A percentile compares a stretch with the other conserved stretches of the same genome.
These are phyloP conservation scores for Leucoptera coffeella DNA, from an alignment of 2,888 invertebrate genomes.

Conservation along the genomic window DNA sequence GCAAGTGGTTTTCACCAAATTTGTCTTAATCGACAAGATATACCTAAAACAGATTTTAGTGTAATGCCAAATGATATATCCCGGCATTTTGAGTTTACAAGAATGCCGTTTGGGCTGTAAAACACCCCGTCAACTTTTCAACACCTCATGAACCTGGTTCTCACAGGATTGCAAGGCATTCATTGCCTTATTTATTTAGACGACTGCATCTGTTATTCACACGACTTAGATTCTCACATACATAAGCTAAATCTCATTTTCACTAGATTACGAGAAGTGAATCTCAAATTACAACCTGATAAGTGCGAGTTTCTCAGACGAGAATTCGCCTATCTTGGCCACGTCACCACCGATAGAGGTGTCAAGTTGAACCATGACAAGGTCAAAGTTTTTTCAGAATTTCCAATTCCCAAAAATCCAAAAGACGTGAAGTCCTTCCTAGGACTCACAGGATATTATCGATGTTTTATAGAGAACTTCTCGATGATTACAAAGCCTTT, in stretches of 20 bases:
- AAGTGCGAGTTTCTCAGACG: too few species aligned
- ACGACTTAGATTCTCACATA: too few species aligned
- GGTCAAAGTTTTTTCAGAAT: slow-evolving; percentile 10
- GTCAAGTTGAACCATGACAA: slow-evolving; percentile 14
- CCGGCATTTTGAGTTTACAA: not conserved
- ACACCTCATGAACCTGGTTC: not conserved
- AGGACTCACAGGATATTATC: slow-evolving; percentile 12
- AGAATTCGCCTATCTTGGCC: not conserved
- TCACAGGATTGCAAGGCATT: too few species aligned
- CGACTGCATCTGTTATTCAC: too few species aligned
- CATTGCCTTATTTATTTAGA: too few species aligned
- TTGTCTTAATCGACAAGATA: not conserved
- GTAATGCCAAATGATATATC: too few species aligned
- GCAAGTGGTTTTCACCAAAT: slow-evolving; percentile 1
- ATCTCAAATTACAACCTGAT: too few species aligned
- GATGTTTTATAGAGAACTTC: slow-evolving; percentile 10
- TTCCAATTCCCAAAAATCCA: slow-evolving; percentile 11
- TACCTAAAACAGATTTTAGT: not conserved
- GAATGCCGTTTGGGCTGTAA: slow-evolving; percentile 2
- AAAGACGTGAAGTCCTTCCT: slow-evolving; percentile 14
- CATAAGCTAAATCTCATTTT: not conserved
- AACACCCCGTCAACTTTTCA: slow-evolving; percentile 2
- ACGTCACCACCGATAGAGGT: not conserved
- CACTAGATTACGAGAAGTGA: not conserved
- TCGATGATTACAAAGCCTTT: slow-evolving; percentile 7